phyloP scores from a whole-genome alignment of 23 tunicate genomes.

The Halocynthia roretzi region DNA sequence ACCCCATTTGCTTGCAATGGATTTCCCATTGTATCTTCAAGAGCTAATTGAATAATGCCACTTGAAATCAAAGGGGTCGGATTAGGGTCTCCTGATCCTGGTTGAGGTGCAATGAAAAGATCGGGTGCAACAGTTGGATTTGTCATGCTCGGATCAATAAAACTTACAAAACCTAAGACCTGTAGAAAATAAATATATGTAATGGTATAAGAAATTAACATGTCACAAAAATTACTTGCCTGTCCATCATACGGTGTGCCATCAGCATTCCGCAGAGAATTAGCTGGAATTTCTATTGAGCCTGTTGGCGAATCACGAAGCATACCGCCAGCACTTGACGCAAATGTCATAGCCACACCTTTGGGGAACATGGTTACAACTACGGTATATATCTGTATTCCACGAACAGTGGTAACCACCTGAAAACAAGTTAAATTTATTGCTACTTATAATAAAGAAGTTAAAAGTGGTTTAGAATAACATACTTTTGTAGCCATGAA shows the following conservation, averaged over 20 bases:
- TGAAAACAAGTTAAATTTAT: not conserved
- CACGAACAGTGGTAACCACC: not conserved
- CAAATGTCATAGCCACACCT: not conserved
- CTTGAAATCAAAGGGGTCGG: too few species aligned
- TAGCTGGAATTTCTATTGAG: not conserved
- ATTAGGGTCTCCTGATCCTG: too few species aligned
- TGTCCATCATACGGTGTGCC: constrained; percentile 3
- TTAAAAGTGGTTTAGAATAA: not conserved
- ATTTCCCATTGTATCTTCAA: too few species aligned
- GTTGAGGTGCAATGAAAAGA: too few species aligned
- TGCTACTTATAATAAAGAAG: not conserved
- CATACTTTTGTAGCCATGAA: not conserved
- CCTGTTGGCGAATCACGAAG: not conserved
- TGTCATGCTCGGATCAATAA: too few species aligned
- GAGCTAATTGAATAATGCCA: too few species aligned
- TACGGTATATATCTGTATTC: not conserved
- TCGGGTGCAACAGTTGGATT: too few species aligned
- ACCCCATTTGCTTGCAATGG: too few species aligned
- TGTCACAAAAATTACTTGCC: not conserved
- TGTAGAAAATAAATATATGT: too few species aligned
- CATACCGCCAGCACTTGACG: not conserved
- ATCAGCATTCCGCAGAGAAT: not conserved
- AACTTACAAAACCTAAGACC: too few species aligned
- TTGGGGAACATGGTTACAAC: constrained; percentile 1
- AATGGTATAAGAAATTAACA: too few species aligned